Percentiles rank a stretch among this genome's conserved stretches.
These are phyloP conservation scores for Pararge aegeria DNA, from an alignment of 1,140 invertebrate species.

Conservation along the genomic window DNA sequence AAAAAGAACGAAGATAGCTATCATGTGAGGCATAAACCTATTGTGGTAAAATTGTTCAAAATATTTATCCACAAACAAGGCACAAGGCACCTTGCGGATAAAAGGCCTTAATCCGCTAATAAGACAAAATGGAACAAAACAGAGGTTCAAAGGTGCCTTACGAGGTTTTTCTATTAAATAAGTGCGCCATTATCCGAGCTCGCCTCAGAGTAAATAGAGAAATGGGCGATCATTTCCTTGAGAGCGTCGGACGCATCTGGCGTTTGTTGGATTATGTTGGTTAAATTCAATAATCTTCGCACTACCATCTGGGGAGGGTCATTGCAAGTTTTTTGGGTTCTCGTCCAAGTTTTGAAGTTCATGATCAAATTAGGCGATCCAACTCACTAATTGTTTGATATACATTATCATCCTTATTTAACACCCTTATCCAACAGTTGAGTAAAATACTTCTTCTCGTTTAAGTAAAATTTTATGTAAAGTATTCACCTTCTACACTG, in stretches of 20 bases:
- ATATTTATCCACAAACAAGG: conserved; percentile 14
- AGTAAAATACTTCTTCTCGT: no score
- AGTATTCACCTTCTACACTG: no score
- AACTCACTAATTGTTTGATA: no score
- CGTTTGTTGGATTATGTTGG: conserved; percentile 59
- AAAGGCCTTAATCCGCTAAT: conserved; percentile 15
- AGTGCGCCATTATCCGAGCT: conserved; percentile 50
- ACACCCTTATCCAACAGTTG: no score
- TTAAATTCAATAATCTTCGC: conserved; percentile 65
- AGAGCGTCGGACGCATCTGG: conserved; percentile 55
- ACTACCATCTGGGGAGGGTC: conserved; percentile 52
- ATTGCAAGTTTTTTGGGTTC: conserved; percentile 46
- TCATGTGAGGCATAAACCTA: background rate
- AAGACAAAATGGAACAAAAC: conserved; percentile 27
- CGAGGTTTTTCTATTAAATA: conserved; percentile 41
- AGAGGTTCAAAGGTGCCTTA: conserved; percentile 35
- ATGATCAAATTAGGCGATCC: conserved; percentile 12
- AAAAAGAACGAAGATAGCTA: background rate
- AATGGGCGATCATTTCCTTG: conserved; percentile 56
- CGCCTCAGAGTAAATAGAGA: conserved; percentile 54
- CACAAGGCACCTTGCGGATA: conserved; percentile 18
- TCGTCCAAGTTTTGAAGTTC: conserved; percentile 9
- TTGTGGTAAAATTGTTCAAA: background rate
- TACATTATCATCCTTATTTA: background rate
- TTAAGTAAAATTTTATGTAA: no score